Evolutionary conservation across 1,140 invertebrate genomes (phyloP).

Genomic region (Vollenhovia emeryi): DNA sequence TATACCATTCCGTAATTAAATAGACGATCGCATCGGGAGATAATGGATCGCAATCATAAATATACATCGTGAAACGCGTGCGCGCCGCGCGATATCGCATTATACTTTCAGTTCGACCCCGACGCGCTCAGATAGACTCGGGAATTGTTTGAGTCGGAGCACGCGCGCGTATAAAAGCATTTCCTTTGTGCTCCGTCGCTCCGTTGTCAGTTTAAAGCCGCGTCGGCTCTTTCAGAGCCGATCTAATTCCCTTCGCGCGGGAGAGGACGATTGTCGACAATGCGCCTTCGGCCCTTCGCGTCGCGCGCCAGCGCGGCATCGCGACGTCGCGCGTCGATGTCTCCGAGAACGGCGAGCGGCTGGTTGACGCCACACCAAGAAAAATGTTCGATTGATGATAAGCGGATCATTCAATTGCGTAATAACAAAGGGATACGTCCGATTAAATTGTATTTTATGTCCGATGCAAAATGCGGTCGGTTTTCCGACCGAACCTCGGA

Average conservation of each 20-base stretch:
- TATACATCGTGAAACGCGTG: constrained; percentile 25
- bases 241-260: background rate
- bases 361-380: background rate
- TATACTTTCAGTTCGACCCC: constrained; percentile 31
- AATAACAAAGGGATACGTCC: too few relatives aligned
- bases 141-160: constrained; percentile 25
- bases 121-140: background rate
- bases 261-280: background rate
- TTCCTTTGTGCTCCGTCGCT: background rate
- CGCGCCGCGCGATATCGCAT: background rate
- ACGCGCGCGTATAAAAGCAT: background rate
- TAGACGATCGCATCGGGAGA: constrained; percentile 44
- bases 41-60: constrained; percentile 32
- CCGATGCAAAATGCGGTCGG: too few relatives aligned
- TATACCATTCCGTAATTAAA: constrained; percentile 67
- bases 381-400: too few relatives aligned
- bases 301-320: background rate
- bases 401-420: too few relatives aligned
- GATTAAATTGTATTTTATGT: too few relatives aligned
- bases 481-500: too few relatives aligned
- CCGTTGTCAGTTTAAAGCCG: background rate
- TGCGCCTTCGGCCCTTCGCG: background rate
- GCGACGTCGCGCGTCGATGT: background rate
- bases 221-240: background rate
- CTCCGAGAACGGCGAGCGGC: background rate